Evolutionary conservation across 2,797 vertebrate species (phyloP).

Genomic region (Cyclura pinguis): DNA sequence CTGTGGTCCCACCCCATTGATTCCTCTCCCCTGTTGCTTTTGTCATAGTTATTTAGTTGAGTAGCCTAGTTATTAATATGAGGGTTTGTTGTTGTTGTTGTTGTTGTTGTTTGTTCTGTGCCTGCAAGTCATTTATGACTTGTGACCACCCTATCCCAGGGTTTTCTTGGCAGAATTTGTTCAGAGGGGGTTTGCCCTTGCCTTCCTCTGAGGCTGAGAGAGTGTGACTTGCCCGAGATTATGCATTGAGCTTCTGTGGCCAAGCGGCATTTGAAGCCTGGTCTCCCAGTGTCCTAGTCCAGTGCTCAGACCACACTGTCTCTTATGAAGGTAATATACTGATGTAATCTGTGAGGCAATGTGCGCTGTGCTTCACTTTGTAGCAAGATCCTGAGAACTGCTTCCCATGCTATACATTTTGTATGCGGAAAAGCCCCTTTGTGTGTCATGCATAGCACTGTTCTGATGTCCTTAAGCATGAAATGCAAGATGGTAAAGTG

Average conservation of each 20-base stretch:
- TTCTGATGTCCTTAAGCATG: not conserved
- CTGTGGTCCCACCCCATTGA: not conserved
- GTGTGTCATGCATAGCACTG: not conserved
- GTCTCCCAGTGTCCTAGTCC: too few relatives aligned
- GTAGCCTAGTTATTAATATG: not conserved
- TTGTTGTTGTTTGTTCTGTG: too few relatives aligned
- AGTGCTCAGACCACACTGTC: too few relatives aligned
- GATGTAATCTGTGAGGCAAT: not conserved
- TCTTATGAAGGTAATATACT: not conserved
- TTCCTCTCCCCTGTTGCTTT: not conserved
- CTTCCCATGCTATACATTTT: not conserved
- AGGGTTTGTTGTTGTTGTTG: too few relatives aligned
- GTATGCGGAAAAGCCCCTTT: not conserved
- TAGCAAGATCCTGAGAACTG: not conserved
- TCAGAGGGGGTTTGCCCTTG: too few relatives aligned
- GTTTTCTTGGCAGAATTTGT: too few relatives aligned
- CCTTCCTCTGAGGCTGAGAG: too few relatives aligned
- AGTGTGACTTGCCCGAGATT: too few relatives aligned
- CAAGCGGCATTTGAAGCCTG: too few relatives aligned
- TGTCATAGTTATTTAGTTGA: not conserved
- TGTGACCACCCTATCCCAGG: too few relatives aligned
- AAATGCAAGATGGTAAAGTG: not conserved
- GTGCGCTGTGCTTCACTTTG: not conserved
- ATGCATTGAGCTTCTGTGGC: too few relatives aligned
- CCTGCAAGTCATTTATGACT: too few relatives aligned